These are phyloP conservation scores for Potorous gilbertii DNA, from an alignment of 2,797 vertebrate genomes.

Conservation along the genomic window DNA sequence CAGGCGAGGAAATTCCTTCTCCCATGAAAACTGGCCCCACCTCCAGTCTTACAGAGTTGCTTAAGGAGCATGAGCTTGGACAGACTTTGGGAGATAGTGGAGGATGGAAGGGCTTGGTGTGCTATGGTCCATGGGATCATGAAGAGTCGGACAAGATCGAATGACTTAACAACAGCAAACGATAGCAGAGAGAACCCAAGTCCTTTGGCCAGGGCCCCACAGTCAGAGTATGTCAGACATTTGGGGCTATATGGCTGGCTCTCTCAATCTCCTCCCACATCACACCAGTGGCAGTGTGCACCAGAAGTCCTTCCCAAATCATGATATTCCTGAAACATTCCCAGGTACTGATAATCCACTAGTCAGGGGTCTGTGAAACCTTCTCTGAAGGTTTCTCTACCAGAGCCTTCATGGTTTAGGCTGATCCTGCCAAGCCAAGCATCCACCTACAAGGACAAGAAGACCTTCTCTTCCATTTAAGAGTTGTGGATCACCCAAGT, in stretches of 20 bases:
- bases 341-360: neutral
- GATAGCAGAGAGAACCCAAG: neutral
- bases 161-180: neutral
- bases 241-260: neutral
- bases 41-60: neutral
- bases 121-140: neutral
- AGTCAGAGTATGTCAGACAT: neutral
- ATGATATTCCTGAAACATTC: neutral
- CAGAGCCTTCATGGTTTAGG: neutral
- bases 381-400: neutral
- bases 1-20: neutral
- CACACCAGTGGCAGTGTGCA: neutral
- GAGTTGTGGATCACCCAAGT: neutral
- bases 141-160: neutral
- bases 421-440: neutral
- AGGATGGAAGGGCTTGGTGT: too few relatives aligned
- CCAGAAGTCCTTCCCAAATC: neutral
- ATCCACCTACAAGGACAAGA: neutral
- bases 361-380: neutral
- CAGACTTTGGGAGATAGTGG: neutral
- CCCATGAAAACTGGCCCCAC: neutral
- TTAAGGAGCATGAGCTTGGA: neutral
- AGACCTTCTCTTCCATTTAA: neutral
- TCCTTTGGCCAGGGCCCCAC: neutral
- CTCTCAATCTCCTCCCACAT: neutral